Percentiles rank a stretch among this genome's conserved stretches.
Conservation (phyloP, 2,888 invertebrate species). For the Drosophila robusta region DNA sequence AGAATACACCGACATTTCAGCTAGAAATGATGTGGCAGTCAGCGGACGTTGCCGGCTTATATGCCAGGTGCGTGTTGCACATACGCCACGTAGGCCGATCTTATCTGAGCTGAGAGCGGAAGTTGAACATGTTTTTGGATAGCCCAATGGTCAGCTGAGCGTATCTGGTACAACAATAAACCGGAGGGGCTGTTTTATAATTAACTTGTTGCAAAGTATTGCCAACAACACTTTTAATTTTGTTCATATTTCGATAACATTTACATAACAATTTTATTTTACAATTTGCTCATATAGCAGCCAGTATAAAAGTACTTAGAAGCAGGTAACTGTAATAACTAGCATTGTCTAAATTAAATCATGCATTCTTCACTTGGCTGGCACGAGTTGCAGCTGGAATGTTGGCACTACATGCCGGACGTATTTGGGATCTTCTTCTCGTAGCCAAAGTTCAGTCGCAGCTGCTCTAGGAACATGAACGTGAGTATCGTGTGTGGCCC, state of each 20-base stretch:
- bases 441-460: constrained; percentile 92
- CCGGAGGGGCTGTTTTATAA: too few species aligned
- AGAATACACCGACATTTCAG: constrained; percentile 17
- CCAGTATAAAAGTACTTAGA: not conserved
- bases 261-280: not conserved
- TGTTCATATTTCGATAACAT: constrained; percentile 6
- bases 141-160: not conserved
- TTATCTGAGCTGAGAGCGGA: constrained; percentile 32
- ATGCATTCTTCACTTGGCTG: constrained; percentile 20
- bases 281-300: not conserved
- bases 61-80: constrained; percentile 16
- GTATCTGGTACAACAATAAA: not conserved
- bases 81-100: constrained; percentile 32
- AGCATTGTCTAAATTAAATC: constrained; percentile 36
- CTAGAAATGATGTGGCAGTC: constrained; percentile 1
- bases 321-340: constrained; percentile 17
- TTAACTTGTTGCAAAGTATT: too few species aligned
- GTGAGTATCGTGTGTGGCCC: constrained; percentile 99
- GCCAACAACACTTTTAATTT: not conserved
- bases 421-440: constrained; percentile 14
- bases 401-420: constrained; percentile 44
- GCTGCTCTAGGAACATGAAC: constrained; percentile 97
- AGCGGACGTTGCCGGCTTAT: constrained; percentile 5
- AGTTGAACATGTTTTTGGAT: constrained; percentile 19
- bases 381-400: constrained; percentile 62